These are phyloP conservation scores for Petrocephalus microphthalmus DNA, from an alignment of 2,113 vertebrate species.

Conservation along the genomic window DNA sequence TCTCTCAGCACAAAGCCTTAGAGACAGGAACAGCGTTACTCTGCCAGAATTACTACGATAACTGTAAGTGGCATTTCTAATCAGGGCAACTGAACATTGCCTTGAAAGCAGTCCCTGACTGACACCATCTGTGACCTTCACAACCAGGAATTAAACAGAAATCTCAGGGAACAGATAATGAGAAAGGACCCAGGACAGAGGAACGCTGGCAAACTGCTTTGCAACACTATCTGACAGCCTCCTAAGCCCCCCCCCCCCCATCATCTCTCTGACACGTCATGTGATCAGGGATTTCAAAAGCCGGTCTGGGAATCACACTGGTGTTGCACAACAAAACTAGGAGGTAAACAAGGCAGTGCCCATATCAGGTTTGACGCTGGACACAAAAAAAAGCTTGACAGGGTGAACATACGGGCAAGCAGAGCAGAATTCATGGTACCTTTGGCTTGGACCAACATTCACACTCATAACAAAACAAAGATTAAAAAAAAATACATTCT, in stretches of 20 bases:
- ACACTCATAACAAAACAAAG: neutral
- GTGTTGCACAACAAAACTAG: neutral
- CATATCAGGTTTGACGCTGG: constrained; percentile 6
- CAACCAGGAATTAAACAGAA: neutral
- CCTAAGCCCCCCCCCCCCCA: too few species aligned
- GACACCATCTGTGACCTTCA: constrained; percentile 9
- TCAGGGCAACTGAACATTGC: neutral
- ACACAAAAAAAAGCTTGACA: neutral
- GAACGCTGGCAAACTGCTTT: neutral
- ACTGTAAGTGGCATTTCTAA: constrained; percentile 18
- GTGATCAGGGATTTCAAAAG: neutral
- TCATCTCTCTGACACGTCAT: neutral
- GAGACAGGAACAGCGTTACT: neutral
- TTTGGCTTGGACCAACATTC: too few species aligned
- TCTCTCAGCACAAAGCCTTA: neutral
- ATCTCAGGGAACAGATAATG: neutral
- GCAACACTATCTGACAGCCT: neutral
- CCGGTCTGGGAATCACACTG: neutral
- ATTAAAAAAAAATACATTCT: neutral
- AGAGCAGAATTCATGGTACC: neutral
- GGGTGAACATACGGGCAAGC: neutral
- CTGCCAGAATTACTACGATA: neutral
- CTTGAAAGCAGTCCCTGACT: constrained; percentile 4
- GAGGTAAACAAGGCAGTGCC: constrained; percentile 10
- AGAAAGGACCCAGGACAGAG: neutral